phyloP scores from a whole-genome alignment of 2,888 invertebrate genomes.

The Lacanobia wlatinum region DNA sequence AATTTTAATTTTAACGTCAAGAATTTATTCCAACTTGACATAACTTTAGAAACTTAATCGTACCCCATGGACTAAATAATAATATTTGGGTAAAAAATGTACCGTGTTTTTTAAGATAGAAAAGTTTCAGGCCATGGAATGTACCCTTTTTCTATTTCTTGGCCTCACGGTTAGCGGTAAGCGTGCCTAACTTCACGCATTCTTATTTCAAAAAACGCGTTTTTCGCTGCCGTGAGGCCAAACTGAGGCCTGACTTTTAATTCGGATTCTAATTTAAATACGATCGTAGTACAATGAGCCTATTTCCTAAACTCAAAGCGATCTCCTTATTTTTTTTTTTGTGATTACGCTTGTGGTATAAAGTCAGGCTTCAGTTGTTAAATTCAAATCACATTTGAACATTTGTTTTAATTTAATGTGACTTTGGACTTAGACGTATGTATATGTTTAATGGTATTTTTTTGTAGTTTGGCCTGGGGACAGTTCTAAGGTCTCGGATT shows the following conservation, averaged over 20 bases:
- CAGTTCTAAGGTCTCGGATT: slow-evolving; percentile 36
- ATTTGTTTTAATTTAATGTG: slow-evolving; percentile 88
- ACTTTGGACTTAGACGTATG: slow-evolving; percentile 72
- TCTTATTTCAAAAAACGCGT: slow-evolving; percentile 51
- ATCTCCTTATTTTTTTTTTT: slow-evolving; percentile 65
- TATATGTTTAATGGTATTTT: slow-evolving; percentile 54
- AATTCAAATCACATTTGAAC: slow-evolving; percentile 82
- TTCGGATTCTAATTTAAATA: slow-evolving; percentile 57
- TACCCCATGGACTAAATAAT: slow-evolving; percentile 17
- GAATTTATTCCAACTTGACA: slow-evolving; percentile 50
- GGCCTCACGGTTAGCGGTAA: slow-evolving; percentile 42
- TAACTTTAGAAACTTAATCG: neutral
- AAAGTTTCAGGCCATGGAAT: slow-evolving; percentile 27
- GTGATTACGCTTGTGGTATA: slow-evolving; percentile 68
- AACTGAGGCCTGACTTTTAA: slow-evolving; percentile 76
- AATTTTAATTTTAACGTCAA: slow-evolving; percentile 35
- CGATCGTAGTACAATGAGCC: slow-evolving; percentile 67
- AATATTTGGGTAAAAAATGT: slow-evolving; percentile 20
- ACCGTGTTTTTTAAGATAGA: slow-evolving; percentile 22
- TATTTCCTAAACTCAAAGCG: slow-evolving; percentile 63
- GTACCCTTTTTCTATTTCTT: slow-evolving; percentile 47
- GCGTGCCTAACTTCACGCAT: slow-evolving; percentile 48
- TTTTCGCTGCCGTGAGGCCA: slow-evolving; percentile 44
- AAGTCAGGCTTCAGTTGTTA: slow-evolving; percentile 77
- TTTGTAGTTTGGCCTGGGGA: slow-evolving; percentile 44